Evolutionary conservation across 2,113 vertebrate genomes (phyloP).

Genomic region (Sinocyclocheilus anshuiensis): DNA sequence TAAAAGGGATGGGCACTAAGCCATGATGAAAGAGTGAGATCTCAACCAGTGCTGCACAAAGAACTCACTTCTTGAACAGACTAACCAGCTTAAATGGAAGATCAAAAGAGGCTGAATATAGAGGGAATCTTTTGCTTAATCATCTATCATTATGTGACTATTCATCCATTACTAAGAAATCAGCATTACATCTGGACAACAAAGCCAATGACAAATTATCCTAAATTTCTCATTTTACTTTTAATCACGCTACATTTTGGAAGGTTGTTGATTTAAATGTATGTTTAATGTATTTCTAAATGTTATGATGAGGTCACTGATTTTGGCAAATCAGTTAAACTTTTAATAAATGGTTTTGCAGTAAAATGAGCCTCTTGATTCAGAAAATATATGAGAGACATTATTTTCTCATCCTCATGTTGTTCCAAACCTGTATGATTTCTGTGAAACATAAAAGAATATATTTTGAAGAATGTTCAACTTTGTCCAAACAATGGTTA

Average conservation of each 20-base stretch:
- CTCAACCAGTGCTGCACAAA: slow-evolving; percentile 1
- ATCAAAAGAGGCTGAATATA: slow-evolving; percentile 25
- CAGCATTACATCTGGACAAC: background rate
- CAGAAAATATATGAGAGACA: background rate
- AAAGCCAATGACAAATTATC: background rate
- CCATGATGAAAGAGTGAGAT: slow-evolving; percentile 7
- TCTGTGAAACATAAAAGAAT: background rate
- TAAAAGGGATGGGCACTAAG: slow-evolving; percentile 13
- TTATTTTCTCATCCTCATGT: background rate
- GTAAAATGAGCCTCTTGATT: background rate
- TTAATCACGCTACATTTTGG: background rate
- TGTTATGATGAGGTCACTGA: background rate
- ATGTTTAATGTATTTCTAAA: slow-evolving; percentile 5
- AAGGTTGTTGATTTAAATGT: background rate
- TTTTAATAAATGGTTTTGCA: background rate
- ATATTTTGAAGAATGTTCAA: no score
- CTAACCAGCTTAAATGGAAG: background rate
- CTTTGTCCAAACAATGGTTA: no score
- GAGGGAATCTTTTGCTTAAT: background rate
- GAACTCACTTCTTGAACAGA: background rate
- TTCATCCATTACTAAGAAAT: slow-evolving; percentile 6
- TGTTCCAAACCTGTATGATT: background rate
- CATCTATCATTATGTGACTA: slow-evolving; percentile 10
- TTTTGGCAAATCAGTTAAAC: background rate
- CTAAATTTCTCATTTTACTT: background rate